Conservation (phyloP, 2,888 invertebrate genomes). For the Hyposoter didymator region DNA sequence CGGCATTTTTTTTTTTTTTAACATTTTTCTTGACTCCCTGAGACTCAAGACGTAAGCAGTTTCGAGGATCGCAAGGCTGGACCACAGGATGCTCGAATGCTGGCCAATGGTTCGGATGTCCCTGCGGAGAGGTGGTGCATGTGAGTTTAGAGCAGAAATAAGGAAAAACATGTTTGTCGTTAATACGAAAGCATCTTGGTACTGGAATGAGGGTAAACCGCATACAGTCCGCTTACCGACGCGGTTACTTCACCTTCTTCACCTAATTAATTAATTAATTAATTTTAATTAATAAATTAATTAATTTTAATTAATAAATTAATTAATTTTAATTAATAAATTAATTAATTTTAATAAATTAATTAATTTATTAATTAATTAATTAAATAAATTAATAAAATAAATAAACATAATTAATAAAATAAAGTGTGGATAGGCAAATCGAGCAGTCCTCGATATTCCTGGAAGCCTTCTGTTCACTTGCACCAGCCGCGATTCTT, state of each 20-base stretch:
- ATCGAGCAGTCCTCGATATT: slow-evolving; percentile 59
- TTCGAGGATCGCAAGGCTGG: slow-evolving; percentile 39
- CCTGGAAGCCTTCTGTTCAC: neutral
- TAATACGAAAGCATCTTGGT: slow-evolving; percentile 54
- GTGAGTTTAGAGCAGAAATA: slow-evolving; percentile 33
- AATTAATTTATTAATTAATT: too few species aligned
- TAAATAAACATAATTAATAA: too few species aligned
- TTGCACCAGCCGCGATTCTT: slow-evolving; percentile 23
- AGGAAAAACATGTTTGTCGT: slow-evolving; percentile 53
- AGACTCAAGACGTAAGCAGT: slow-evolving; percentile 29
- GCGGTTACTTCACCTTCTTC: slow-evolving; percentile 64
- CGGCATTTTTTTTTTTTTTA: too few species aligned
- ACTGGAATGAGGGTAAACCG: slow-evolving; percentile 63
- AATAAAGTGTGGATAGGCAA: slow-evolving; percentile 68
- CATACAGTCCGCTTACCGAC: slow-evolving; percentile 54
- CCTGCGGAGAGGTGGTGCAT: slow-evolving; percentile 24
- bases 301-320: too few species aligned
- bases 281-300: too few species aligned
- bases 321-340: too few species aligned
- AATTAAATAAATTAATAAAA: too few species aligned
- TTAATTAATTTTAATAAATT: too few species aligned
- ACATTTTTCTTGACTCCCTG: neutral
- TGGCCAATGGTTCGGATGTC: neutral
- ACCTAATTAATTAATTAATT: too few species aligned
- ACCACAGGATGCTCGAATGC: slow-evolving; percentile 61